These are phyloP conservation scores for Bombus affinis DNA, from an alignment of 1,140 invertebrate genomes.

Conservation along the genomic window DNA sequence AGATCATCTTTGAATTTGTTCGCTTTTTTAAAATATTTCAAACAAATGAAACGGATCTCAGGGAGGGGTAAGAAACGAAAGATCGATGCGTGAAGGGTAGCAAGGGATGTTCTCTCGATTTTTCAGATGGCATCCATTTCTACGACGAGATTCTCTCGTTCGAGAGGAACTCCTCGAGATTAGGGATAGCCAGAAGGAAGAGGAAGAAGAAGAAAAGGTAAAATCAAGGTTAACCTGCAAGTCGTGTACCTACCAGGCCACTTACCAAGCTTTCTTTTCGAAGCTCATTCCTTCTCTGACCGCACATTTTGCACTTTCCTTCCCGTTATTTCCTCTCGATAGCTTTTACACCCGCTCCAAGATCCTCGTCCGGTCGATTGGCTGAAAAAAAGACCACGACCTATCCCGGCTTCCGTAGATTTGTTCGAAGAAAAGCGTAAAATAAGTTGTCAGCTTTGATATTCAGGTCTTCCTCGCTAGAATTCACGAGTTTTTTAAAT, in stretches of 20 bases:
- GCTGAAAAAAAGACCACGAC: conserved; percentile 13
- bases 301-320: conserved; percentile 52
- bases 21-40: background rate
- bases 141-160: conserved; percentile 2
- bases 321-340: conserved; percentile 54
- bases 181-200: conserved; percentile 23
- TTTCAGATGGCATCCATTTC: conserved; percentile 34
- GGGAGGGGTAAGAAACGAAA: background rate
- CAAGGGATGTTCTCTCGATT: background rate
- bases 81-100: conserved; percentile 41
- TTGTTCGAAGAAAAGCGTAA: background rate
- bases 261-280: conserved; percentile 42
- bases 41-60: too few relatives aligned
- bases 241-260: conserved; percentile 54
- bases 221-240: conserved; percentile 62
- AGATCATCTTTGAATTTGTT: background rate
- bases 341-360: conserved; percentile 41
- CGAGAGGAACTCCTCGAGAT: conserved; percentile 5
- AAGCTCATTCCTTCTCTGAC: conserved; percentile 35
- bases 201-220: conserved; percentile 33
- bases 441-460: conserved; percentile 7
- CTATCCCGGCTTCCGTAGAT: conserved; percentile 12
- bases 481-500: background rate
- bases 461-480: background rate
- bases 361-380: conserved; percentile 25